Conservation (phyloP, 2,888 invertebrate species). For the Didymodactylos carnosus region DNA sequence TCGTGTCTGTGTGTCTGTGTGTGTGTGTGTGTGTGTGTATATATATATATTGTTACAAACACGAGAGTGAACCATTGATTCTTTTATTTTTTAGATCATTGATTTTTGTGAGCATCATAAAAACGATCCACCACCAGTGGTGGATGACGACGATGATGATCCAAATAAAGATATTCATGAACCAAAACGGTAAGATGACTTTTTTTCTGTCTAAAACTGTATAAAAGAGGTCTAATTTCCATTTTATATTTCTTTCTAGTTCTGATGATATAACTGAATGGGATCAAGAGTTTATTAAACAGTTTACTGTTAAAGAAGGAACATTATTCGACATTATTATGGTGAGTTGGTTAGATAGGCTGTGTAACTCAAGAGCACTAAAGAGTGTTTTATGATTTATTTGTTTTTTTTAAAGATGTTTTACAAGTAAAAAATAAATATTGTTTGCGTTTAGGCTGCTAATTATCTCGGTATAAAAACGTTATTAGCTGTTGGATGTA, state of each 20-base stretch:
- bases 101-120: neutral
- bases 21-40: no score
- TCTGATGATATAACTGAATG: neutral
- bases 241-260: no score
- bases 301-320: neutral
- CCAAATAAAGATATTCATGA: neutral
- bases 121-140: neutral
- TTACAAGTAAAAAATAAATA: no score
- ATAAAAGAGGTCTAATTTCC: no score
- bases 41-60: no score
- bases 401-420: no score
- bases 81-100: neutral
- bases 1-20: neutral
- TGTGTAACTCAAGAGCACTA: no score
- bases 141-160: neutral
- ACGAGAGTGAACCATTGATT: no score
- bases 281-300: neutral
- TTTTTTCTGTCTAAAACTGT: no score
- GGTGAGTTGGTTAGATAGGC: no score
- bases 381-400: no score
- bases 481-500: neutral
- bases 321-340: neutral
- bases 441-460: no score
- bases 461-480: neutral
- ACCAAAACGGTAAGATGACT: neutral